Evolutionary conservation across 1,140 invertebrate species (phyloP).

Genomic region (Aricia agestis): DNA sequence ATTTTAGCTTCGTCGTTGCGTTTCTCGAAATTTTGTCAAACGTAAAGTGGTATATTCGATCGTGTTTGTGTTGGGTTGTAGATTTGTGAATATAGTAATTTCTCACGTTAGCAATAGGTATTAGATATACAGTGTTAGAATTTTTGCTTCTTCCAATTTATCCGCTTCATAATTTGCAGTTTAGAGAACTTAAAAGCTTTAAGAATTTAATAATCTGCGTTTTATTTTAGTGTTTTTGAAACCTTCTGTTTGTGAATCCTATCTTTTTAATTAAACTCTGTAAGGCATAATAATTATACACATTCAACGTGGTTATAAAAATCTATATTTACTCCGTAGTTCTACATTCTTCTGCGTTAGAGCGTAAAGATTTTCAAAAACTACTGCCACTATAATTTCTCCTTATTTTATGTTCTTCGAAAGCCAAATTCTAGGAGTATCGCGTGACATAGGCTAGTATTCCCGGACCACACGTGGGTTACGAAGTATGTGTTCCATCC

Average conservation of each 20-base stretch:
- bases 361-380: neutral
- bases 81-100: neutral
- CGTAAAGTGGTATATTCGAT: neutral
- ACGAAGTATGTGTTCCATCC: neutral
- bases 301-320: too few species aligned
- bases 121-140: too few species aligned
- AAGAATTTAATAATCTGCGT: too few species aligned
- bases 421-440: neutral
- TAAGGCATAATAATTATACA: too few species aligned
- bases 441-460: neutral
- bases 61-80: neutral
- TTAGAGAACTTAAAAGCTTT: too few species aligned
- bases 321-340: too few species aligned
- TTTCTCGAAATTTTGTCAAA: neutral
- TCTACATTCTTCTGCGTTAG: neutral
- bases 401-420: constrained; percentile 18
- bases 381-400: constrained; percentile 20
- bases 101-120: too few species aligned
- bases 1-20: neutral
- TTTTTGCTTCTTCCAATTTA: too few species aligned
- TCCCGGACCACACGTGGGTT: neutral
- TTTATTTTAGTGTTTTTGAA: too few species aligned
- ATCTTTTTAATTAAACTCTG: too few species aligned
- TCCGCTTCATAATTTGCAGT: too few species aligned
- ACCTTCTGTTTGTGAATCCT: too few species aligned